These are phyloP conservation scores for Apomyelois bistriatella DNA, from an alignment of 2,888 invertebrate genomes.

Conservation along the genomic window DNA sequence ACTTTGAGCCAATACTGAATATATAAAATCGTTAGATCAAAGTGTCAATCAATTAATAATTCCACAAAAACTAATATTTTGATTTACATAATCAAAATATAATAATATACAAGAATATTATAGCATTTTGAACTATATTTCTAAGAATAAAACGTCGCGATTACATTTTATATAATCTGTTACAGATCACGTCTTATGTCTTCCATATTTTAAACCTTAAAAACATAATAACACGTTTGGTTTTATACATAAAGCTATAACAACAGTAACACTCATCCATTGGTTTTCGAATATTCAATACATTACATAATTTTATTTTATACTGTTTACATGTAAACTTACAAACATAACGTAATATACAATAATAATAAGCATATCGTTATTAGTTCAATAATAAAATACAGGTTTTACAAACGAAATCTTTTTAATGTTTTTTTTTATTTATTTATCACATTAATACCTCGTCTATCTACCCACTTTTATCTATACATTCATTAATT, in stretches of 20 bases:
- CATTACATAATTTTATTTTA: conserved; percentile 48
- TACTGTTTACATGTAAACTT: conserved; percentile 40
- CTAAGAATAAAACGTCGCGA: conserved; percentile 7
- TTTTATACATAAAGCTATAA: conserved; percentile 75
- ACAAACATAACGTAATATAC: conserved; percentile 32
- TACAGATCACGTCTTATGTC: conserved; percentile 16
- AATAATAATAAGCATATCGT: conserved; percentile 34
- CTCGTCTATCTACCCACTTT: conserved; percentile 32
- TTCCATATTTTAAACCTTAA: conserved; percentile 50
- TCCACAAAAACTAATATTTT: too few species aligned
- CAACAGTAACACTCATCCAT: conserved; percentile 71
- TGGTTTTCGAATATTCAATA: conserved; percentile 56
- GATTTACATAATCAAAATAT: background rate
- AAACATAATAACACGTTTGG: conserved; percentile 78
- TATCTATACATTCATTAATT: conserved; percentile 43
- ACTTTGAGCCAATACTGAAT: conserved; percentile 73
- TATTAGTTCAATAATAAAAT: conserved; percentile 37
- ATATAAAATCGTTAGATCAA: conserved; percentile 17
- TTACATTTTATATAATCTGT: conserved; percentile 16
- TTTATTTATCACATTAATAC: conserved; percentile 14
- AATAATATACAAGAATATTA: conserved; percentile 6
- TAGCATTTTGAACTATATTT: conserved; percentile 13
- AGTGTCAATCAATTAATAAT: background rate
- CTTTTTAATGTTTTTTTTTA: conserved; percentile 24
- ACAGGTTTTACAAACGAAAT: conserved; percentile 54